Conservation (phyloP, 53 echinoderm and acorn worm species). For the Stichopus horrens region DNA sequence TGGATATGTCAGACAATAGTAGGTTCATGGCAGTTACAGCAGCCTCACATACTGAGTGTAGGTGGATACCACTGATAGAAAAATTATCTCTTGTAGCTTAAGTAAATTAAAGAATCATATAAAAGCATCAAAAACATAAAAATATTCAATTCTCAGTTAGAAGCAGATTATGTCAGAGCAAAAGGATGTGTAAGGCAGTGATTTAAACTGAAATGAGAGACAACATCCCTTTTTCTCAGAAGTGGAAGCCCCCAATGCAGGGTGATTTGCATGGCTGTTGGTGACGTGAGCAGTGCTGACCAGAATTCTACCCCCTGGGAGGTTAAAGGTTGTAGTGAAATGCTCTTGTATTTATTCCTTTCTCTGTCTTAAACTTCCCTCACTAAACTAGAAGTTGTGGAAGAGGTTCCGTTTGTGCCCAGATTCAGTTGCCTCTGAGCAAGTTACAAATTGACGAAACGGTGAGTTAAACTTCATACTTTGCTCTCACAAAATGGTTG, state of each 20-base stretch:
- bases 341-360: constrained; percentile 45
- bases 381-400: constrained; percentile 40
- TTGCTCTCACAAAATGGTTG: constrained; percentile 22
- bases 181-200: background rate
- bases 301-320: constrained; percentile 44
- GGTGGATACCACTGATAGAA: constrained; percentile 25
- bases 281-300: constrained; percentile 32
- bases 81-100: constrained; percentile 5
- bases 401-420: constrained; percentile 30
- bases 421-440: constrained; percentile 39
- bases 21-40: background rate
- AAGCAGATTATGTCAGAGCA: background rate
- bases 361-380: constrained; percentile 45
- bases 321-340: constrained; percentile 40
- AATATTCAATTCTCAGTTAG: background rate
- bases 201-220: background rate
- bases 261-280: constrained; percentile 42
- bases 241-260: constrained; percentile 45
- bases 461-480: constrained; percentile 40
- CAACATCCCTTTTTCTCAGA: constrained; percentile 24
- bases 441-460: constrained; percentile 24
- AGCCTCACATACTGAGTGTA: constrained; percentile 25
- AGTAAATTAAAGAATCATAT: background rate
- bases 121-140: background rate
- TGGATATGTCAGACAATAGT: constrained; percentile 8